Evolutionary conservation across 2,888 invertebrate species (phyloP).

Genomic region (Xestia c-nigrum): DNA sequence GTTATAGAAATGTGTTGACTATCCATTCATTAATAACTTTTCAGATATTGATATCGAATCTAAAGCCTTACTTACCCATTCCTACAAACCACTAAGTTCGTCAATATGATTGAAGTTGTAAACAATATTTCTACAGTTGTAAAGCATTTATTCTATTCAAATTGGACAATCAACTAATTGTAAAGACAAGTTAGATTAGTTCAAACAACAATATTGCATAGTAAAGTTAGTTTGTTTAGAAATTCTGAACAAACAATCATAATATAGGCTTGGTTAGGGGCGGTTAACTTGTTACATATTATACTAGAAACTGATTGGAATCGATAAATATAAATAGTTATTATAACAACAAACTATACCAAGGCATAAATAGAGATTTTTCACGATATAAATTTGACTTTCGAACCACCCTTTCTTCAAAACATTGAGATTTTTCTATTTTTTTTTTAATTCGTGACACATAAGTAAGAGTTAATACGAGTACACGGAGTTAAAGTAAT

Average conservation of each 20-base stretch:
- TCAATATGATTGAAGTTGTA: constrained; percentile 1
- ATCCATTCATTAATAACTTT: background rate
- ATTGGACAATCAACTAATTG: constrained; percentile 55
- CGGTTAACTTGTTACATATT: constrained; percentile 35
- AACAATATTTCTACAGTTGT: constrained; percentile 36
- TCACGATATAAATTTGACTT: background rate
- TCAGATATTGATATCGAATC: background rate
- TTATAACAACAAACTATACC: constrained; percentile 33
- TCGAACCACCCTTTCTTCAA: background rate
- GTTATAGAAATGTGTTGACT: too few species aligned
- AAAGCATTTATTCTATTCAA: constrained; percentile 47
- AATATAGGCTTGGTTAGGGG: constrained; percentile 48
- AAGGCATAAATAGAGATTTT: constrained; percentile 25
- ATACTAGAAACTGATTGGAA: constrained; percentile 31
- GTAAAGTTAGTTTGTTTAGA: constrained; percentile 30
- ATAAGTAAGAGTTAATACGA: too few species aligned
- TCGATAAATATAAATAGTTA: constrained; percentile 36
- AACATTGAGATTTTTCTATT: background rate
- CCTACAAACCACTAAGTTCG: background rate
- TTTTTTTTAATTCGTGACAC: too few species aligned
- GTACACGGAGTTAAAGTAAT: too few species aligned
- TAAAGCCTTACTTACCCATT: background rate
- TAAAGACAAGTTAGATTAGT: constrained; percentile 48
- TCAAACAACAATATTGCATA: constrained; percentile 50
- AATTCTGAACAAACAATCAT: constrained; percentile 43